A percentile compares a stretch with the other conserved stretches of the same genome.
phyloP scores from a whole-genome alignment of 2,888 invertebrate genomes.

The Catonia carolina region DNA sequence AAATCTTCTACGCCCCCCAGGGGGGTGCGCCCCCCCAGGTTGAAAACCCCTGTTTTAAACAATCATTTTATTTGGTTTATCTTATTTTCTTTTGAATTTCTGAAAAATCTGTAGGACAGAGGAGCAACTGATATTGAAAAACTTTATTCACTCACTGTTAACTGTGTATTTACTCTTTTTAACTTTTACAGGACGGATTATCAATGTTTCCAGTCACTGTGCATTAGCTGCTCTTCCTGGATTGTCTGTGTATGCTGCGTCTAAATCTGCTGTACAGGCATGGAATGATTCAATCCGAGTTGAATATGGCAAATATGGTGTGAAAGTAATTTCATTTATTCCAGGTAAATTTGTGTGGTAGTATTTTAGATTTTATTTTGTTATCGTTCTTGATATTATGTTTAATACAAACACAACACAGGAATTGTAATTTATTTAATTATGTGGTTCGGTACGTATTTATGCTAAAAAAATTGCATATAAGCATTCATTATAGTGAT shows the following conservation, averaged over 20 bases:
- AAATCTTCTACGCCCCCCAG: too few species aligned
- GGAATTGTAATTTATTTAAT: not conserved
- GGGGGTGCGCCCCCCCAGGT: too few species aligned
- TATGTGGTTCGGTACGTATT: not conserved
- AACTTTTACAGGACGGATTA: slow-evolving; percentile 55
- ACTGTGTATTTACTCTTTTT: slow-evolving; percentile 2
- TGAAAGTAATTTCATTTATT: slow-evolving; percentile 64
- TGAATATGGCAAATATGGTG: slow-evolving; percentile 64
- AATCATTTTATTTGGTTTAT: too few species aligned
- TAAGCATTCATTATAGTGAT: too few species aligned
- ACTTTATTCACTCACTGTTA: too few species aligned
- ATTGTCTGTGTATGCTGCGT: slow-evolving; percentile 69
- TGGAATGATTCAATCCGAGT: slow-evolving; percentile 67
- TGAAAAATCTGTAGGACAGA: too few species aligned
- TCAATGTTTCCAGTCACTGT: slow-evolving; percentile 81
- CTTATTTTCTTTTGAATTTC: too few species aligned
- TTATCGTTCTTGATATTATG: not conserved
- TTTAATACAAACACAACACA: not conserved
- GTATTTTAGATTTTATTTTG: not conserved
- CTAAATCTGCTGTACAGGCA: slow-evolving; percentile 68
- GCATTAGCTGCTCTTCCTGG: slow-evolving; percentile 64
- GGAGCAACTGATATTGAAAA: too few species aligned
- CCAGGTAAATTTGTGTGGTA: slow-evolving; percentile 57
- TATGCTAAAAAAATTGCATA: too few species aligned
- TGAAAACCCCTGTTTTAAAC: too few species aligned